These are phyloP conservation scores for Nothura maculosa DNA, from an alignment of 2,797 vertebrate genomes.

Conservation along the genomic window DNA sequence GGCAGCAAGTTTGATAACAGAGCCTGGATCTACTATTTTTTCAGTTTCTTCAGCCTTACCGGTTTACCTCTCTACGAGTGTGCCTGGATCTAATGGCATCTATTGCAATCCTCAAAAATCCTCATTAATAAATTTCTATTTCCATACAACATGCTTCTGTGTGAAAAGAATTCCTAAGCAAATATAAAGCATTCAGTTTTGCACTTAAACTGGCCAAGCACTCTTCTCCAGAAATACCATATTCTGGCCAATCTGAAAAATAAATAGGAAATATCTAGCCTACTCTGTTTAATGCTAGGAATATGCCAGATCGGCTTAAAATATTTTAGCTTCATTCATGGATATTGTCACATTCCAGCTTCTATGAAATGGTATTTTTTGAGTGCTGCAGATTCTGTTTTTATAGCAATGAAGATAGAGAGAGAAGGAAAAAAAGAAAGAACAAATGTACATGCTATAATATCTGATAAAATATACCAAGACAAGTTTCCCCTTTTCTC, in stretches of 20 bases:
- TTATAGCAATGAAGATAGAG: neutral
- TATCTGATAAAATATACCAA: neutral
- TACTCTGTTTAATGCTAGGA: conserved; percentile 18
- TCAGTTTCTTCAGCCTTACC: conserved; percentile 75
- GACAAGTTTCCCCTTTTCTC: neutral
- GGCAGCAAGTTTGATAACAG: conserved; percentile 83
- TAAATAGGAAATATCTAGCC: conserved; percentile 64
- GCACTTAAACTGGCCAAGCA: neutral
- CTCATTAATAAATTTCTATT: conserved; percentile 66
- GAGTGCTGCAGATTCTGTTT: neutral
- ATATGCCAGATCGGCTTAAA: neutral
- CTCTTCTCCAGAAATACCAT: conserved; percentile 41
- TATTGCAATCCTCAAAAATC: conserved; percentile 76
- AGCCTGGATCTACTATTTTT: conserved; percentile 76
- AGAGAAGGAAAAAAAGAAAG: neutral
- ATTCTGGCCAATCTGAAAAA: conserved; percentile 66
- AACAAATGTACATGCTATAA: neutral
- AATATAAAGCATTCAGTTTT: conserved; percentile 59
- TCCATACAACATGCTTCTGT: conserved; percentile 47
- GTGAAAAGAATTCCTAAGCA: conserved; percentile 38
- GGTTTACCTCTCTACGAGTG: conserved; percentile 67
- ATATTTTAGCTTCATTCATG: conserved; percentile 44
- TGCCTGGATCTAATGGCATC: conserved; percentile 70
- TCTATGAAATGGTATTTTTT: neutral
- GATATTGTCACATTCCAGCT: neutral